These are phyloP conservation scores for Saturnia pavonia DNA, from an alignment of 2,888 invertebrate species.

Conservation along the genomic window DNA sequence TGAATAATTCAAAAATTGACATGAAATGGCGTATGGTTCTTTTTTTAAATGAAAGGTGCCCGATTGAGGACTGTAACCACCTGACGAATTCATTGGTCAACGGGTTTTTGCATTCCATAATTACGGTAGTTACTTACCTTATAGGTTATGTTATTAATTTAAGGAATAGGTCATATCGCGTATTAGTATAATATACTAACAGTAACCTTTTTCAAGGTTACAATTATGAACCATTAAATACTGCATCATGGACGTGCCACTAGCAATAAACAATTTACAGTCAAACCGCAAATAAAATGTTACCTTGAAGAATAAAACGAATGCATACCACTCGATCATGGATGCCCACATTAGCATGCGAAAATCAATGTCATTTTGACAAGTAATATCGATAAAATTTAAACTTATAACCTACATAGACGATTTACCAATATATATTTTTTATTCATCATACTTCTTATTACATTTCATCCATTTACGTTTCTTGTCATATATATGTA, in stretches of 20 bases:
- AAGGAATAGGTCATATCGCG: not conserved
- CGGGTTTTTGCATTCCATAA: slow-evolving; percentile 76
- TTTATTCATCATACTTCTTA: not conserved
- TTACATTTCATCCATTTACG: not conserved
- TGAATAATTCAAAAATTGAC: slow-evolving; percentile 83
- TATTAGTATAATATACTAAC: not conserved
- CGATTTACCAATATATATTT: not conserved
- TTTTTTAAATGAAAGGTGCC: slow-evolving; percentile 81
- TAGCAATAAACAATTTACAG: slow-evolving; percentile 65
- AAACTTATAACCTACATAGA: not conserved
- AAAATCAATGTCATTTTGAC: slow-evolving; percentile 18
- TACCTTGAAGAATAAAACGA: slow-evolving; percentile 48
- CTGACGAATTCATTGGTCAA: slow-evolving; percentile 82
- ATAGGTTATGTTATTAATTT: slow-evolving; percentile 51
- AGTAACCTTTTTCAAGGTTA: slow-evolving; percentile 15
- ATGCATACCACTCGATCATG: slow-evolving; percentile 17
- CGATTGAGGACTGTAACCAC: slow-evolving; percentile 82
- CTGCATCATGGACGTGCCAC: slow-evolving; percentile 14
- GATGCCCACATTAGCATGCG: slow-evolving; percentile 21
- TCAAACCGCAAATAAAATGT: slow-evolving; percentile 73
- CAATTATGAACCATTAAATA: slow-evolving; percentile 13
- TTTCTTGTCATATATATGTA: not conserved
- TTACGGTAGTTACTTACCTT: slow-evolving; percentile 69
- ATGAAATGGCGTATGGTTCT: slow-evolving; percentile 82
- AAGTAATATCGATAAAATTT: slow-evolving; percentile 6